Base-by-base conservation (phyloP, 2,888 invertebrate genomes). In the Enoplolaimus lenunculus region DNA sequence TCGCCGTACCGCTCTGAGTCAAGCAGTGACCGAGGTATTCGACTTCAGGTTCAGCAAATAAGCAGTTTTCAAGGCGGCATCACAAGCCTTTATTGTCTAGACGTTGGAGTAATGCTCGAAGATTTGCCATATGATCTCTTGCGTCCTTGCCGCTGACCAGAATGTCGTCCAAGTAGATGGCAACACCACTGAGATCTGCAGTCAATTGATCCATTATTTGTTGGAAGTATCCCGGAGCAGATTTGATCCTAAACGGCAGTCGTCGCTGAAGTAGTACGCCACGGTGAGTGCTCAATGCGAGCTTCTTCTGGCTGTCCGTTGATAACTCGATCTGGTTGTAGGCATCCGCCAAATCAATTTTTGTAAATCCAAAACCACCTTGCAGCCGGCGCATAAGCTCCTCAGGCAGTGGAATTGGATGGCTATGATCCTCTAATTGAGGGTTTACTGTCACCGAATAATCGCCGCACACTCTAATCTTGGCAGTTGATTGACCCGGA, bases 201-300 rank as follows among this genome's bases (percentile, higher is more conserved):
- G 69, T 69, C 16, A 69, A 70, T 13, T 69, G 68, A 16, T 69
- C 69, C 68, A 69, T 69, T n/a, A 69, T 69, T 68, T 69, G n/a
- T 68, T 69, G 69, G 68, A 69, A 69, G 69, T 69, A 69, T n/a
- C 69, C 69, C n/a, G n/a, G n/a, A n/a, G n/a, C n/a, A n/a, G n/a
- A n/a, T n/a, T n/a, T n/a, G n/a, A n/a, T n/a, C n/a, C 69, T 68
- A 35, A 67, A 69, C 13, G 69, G 69, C 16, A 69, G 69, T 21
- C 69, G 68, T 13, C 16, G 68, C 29, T 69, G 69, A 13, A 69
- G 69, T 21, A 69, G 69, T n/a, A 69, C 69, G 21, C 69, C 69
- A 21, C 69, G 13, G 69, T 69, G 69, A 21, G 69, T 69, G 29
- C 69, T 67, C n/a, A 69, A 30, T 16, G 34, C 69, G n/a, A 69